These are phyloP conservation scores for Piaya cayana DNA, from an alignment of 2,113 vertebrate genomes.

Conservation along the genomic window DNA sequence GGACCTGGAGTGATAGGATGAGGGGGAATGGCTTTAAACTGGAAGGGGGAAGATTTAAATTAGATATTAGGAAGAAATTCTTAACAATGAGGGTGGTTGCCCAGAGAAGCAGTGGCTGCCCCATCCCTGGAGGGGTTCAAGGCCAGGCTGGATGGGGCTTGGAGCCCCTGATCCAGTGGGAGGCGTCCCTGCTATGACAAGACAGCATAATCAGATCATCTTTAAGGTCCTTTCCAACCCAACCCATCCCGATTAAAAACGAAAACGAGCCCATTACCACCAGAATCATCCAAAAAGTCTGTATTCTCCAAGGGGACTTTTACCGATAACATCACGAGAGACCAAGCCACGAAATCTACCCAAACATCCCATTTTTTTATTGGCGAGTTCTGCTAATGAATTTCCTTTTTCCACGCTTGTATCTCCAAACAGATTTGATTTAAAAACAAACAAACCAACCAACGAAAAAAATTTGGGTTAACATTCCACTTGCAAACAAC, in stretches of 20 bases:
- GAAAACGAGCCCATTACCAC: not conserved
- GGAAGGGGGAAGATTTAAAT: too few relatives aligned
- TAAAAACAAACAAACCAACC: too few relatives aligned
- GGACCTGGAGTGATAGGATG: not conserved
- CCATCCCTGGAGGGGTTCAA: too few relatives aligned
- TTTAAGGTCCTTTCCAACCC: too few relatives aligned
- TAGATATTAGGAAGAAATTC: too few relatives aligned
- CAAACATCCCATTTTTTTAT: conserved; percentile 49
- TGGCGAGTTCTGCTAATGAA: conserved; percentile 34
- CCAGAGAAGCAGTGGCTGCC: too few relatives aligned
- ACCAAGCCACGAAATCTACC: conserved; percentile 26
- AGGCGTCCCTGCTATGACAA: too few relatives aligned
- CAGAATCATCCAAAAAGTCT: not conserved
- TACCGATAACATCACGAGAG: not conserved
- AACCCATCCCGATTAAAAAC: not conserved
- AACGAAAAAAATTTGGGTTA: not conserved
- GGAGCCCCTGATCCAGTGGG: too few relatives aligned
- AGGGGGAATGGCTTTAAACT: too few relatives aligned
- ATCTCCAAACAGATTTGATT: not conserved
- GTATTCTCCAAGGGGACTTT: not conserved
- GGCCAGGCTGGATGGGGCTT: too few relatives aligned
- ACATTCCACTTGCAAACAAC: conserved; percentile 36
- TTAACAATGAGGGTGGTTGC: too few relatives aligned
- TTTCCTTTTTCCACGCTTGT: conserved; percentile 7
- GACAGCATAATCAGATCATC: too few relatives aligned